Percentiles rank a stretch among this genome's conserved stretches.
Conservation (phyloP, 2,888 invertebrate species). For the Troglohyphantes excavatus region DNA sequence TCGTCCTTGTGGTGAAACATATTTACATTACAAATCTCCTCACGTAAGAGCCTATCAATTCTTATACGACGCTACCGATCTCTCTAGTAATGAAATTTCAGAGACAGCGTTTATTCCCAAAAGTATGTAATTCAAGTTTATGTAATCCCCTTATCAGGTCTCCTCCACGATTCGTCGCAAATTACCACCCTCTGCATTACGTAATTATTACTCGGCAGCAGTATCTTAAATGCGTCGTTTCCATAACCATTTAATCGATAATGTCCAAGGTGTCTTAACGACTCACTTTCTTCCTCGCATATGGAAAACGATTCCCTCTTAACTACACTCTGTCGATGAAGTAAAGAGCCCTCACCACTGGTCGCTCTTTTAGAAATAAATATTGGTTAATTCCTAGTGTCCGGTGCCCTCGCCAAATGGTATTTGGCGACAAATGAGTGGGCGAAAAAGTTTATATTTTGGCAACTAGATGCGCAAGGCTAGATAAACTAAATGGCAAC, state of each 20-base stretch:
- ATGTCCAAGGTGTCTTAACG: background rate
- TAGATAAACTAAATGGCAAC: too few species aligned
- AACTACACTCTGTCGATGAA: too few species aligned
- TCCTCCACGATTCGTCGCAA: background rate
- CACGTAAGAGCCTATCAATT: too few species aligned
- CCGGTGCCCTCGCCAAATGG: too few species aligned
- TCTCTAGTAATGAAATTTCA: background rate
- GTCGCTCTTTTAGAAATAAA: too few species aligned
- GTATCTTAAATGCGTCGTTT: slow-evolving; percentile 10
- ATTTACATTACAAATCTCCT: too few species aligned
- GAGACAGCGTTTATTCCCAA: background rate
- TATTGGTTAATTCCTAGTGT: too few species aligned
- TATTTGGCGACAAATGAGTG: too few species aligned
- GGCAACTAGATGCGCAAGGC: too few species aligned
- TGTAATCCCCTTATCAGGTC: background rate
- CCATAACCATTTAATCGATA: slow-evolving; percentile 24
- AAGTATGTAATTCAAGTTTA: background rate
- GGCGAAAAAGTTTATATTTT: too few species aligned
- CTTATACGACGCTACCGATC: background rate
- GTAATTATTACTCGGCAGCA: slow-evolving; percentile 1
- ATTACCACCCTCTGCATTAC: background rate
- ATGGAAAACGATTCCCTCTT: background rate
- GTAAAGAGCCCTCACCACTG: too few species aligned
- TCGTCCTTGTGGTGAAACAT: too few species aligned
- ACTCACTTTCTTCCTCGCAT: background rate